Base-by-base conservation (phyloP, 2,888 invertebrate genomes). In the Xanthia icteritia region DNA sequence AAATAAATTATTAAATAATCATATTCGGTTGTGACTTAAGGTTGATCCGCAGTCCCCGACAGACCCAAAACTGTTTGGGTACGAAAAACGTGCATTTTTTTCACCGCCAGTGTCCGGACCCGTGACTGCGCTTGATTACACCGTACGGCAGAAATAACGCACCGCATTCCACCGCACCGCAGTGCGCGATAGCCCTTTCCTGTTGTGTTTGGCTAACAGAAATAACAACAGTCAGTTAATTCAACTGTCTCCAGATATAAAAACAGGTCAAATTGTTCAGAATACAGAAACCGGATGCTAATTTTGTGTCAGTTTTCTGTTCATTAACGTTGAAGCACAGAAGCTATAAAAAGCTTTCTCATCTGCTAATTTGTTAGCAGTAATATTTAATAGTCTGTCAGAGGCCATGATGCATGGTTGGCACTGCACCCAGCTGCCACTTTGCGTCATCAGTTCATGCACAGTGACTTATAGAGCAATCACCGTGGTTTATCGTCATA, bases 341-440 rank as follows among this genome's bases (percentile, higher is more conserved):
- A 36, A 67, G 54, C n/a, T 66, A 58, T 48, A 78, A 73, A 58
- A 70, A 73, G 66, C 15, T 82, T 65, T 68, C 23, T 60, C 54
- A 75, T 81, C 42, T 42, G 23, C n/a, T 64, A 74, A 68, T 48
- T 73, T 3, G 11, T 69, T 83, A 23, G 39, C n/a, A 79, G 42
- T 56, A 64, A 17, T 75, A 67, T 82, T 84, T 68, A 80, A 75
- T 72, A 39, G 71, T 23, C 39, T 74, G 67, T 72, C 74, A 66
- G 74, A 27, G 45, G 17, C 51, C 70, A 71, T 72, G 73, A 76
- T 77, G 64, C 42, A 77, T 68, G 73, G 60, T 76, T 74, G 82
- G 76, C 76, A 81, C 36, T 54, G 85, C 73, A 71, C 64, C 45
- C 71, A 64, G 66, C 67, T 65, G 42, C 31, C 39, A 60, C 60